phyloP scores from a whole-genome alignment of 2,113 vertebrate genomes.

The Eira barbara region DNA sequence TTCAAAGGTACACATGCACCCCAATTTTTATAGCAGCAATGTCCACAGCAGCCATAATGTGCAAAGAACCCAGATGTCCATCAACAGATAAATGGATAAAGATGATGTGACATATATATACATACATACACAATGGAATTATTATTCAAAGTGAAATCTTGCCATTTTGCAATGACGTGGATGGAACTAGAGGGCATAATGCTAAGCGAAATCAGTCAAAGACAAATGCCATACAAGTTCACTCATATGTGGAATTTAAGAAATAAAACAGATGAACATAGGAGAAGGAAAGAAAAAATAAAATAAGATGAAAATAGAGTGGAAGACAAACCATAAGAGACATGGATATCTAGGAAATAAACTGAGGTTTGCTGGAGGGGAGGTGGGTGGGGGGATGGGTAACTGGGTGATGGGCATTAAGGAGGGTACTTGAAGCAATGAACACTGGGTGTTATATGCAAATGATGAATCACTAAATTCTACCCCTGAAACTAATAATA shows the following conservation, averaged over 20 bases:
- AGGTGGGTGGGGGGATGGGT: neutral
- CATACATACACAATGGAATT: too few relatives aligned
- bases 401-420: neutral
- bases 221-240: neutral
- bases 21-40: neutral
- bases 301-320: neutral
- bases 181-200: neutral
- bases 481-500: neutral
- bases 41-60: neutral
- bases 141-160: neutral
- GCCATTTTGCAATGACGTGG: neutral
- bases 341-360: neutral
- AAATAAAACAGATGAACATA: neutral
- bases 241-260: neutral
- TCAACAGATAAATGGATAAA: neutral
- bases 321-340: neutral
- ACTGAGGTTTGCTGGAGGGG: neutral
- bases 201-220: neutral
- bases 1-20: neutral
- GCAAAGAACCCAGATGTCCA: neutral
- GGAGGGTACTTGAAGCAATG: neutral
- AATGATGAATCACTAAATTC: neutral
- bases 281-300: neutral
- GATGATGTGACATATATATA: neutral
- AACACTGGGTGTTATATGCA: neutral